Evolutionary conservation across 2,888 invertebrate genomes (phyloP), one percentile per base, ranked within the genome.

Genomic region (Plagodis dolabraria): DNA sequence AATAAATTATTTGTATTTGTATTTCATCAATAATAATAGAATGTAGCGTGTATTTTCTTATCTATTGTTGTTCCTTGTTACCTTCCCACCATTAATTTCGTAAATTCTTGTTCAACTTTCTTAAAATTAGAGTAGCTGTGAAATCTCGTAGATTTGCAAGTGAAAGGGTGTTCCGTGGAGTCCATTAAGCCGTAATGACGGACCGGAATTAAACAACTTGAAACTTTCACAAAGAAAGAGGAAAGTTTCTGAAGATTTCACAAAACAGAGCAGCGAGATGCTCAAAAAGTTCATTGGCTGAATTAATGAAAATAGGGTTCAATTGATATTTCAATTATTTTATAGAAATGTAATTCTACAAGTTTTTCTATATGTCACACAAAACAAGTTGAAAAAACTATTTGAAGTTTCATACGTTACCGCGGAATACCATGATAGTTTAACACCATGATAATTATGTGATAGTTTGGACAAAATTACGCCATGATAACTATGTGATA

Each of bases 161-260:
- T 47, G 51, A 55, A 60, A 60, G 51, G 51, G 38, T 48, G 7
- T 33, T 57, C 8, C 53, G 53, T 38, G 11, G 57, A 61, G 51
- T 67, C 67, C 64, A 65, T 68, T 68, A 67, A 57, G 57, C 51
- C 49, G 51, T 65, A 64, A 65, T 63, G 60, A 57, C 63, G 61
- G 57, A 47, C 63, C 47, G 48, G 63, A 66, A 64, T 59, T 51
- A 66, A 57, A 65, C 65, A 64, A 65, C 47, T 56, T 34, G 46
- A 61, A 67, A 63, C 36, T 58, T 62, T 38, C 22, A 61, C 63
- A 67, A 67, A 59, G 64, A 54, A 63, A 65, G 57, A 59, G 62
- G 44, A 40, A 33, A 52, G 56, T 57, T 55, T 46, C 52, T 38
- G 12, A 56, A 64, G 61, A 58, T 57, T 57, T 48, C 48, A 36